Percentiles rank a stretch among this genome's conserved stretches.
These are phyloP conservation scores for Drosophila asahinai DNA, from an alignment of 1,140 invertebrate genomes.

Conservation along the genomic window DNA sequence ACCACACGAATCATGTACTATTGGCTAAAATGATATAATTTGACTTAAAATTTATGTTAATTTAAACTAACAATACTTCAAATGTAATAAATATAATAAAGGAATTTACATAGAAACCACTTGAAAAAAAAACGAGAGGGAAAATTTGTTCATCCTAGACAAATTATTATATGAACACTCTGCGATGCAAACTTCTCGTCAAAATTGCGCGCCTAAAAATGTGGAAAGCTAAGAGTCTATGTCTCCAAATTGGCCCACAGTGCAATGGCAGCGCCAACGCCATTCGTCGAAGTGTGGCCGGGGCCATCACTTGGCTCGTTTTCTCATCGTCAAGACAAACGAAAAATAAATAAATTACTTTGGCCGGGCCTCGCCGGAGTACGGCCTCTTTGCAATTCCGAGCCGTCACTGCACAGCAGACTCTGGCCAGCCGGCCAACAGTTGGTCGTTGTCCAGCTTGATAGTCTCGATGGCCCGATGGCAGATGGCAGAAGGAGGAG, in stretches of 20 bases:
- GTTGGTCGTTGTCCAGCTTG: slow-evolving; percentile 68
- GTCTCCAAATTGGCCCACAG: background rate
- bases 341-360: slow-evolving; percentile 84
- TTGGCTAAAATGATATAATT: background rate
- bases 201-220: background rate
- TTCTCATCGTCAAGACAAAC: slow-evolving; percentile 83
- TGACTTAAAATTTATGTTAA: background rate
- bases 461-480: slow-evolving; percentile 38
- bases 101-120: background rate
- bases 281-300: slow-evolving; percentile 76
- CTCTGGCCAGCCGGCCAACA: slow-evolving; percentile 64
- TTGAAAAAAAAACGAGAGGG: background rate
- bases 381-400: slow-evolving; percentile 78
- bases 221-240: background rate
- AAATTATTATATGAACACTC: too few relatives aligned
- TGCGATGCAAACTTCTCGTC: too few relatives aligned
- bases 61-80: background rate
- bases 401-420: slow-evolving; percentile 71
- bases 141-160: too few relatives aligned
- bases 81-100: background rate
- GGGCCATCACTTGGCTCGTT: slow-evolving; percentile 79
- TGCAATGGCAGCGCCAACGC: slow-evolving; percentile 54
- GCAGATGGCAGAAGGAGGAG: background rate
- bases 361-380: slow-evolving; percentile 46
- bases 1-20: slow-evolving; percentile 2